Conservation (phyloP, 2,888 invertebrate species). For the Tethea ocularis region DNA sequence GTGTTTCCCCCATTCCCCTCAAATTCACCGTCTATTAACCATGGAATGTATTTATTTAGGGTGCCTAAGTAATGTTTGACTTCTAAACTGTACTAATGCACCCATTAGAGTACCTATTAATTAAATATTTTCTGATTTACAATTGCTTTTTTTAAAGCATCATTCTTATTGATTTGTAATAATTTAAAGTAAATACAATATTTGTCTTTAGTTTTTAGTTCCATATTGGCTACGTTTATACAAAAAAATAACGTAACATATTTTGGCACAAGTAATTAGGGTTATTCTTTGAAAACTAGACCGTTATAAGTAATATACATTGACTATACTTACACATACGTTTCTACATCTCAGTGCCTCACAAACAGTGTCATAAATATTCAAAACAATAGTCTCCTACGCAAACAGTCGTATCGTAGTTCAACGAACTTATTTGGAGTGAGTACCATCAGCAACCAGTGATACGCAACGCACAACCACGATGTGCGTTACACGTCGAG, state of each 20-base stretch:
- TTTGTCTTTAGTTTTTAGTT: too few species aligned
- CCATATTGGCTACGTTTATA: too few species aligned
- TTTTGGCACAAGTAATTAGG: too few species aligned
- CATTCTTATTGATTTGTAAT: too few species aligned
- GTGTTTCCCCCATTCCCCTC: conserved; percentile 46
- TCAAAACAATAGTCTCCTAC: conserved; percentile 10
- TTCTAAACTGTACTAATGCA: conserved; percentile 60
- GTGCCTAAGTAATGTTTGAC: conserved; percentile 42
- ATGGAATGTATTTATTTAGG: conserved; percentile 77
- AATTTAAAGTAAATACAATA: too few species aligned
- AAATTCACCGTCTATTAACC: conserved; percentile 77
- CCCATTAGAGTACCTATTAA: conserved; percentile 61
- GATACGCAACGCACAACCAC: background rate
- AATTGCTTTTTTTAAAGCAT: background rate
- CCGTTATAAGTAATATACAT: too few species aligned
- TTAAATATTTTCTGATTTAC: background rate
- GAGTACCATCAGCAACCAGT: background rate
- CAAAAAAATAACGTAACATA: too few species aligned
- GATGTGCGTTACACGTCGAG: conserved; percentile 16
- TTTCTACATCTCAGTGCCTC: conserved; percentile 9
- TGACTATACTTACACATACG: background rate
- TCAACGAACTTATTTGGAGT: conserved; percentile 7
- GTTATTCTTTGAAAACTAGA: too few species aligned
- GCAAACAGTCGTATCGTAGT: background rate
- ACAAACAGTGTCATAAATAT: conserved; percentile 12